phyloP scores from a whole-genome alignment of 2,113 vertebrate species.

The Equus przewalskii region DNA sequence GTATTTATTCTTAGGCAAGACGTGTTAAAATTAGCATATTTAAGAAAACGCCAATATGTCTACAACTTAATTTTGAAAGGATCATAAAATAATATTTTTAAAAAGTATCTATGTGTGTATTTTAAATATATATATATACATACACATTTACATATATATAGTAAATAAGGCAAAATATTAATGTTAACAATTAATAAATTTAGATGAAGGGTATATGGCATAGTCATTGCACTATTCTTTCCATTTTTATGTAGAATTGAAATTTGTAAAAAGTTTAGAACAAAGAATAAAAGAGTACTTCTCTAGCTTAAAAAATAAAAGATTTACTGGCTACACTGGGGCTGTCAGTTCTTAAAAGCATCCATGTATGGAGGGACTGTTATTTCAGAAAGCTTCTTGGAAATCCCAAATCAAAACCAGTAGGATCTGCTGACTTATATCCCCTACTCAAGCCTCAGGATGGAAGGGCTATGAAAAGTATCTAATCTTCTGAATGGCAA shows the following conservation, averaged over 20 bases:
- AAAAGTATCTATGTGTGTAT: neutral
- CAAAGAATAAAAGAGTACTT: neutral
- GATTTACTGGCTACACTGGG: neutral
- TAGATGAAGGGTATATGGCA: neutral
- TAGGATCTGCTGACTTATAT: neutral
- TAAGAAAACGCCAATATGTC: neutral
- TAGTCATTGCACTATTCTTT: neutral
- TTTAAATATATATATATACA: neutral
- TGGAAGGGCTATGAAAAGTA: neutral
- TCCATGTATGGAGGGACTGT: neutral
- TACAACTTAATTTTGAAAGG: neutral
- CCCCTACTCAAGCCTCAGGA: neutral
- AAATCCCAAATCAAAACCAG: conserved; percentile 16
- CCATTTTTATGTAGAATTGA: neutral
- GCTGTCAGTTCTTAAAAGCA: neutral
- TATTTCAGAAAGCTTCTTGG: conserved; percentile 5
- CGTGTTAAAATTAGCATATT: neutral
- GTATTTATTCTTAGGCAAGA: neutral
- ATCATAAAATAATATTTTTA: conserved; percentile 25
- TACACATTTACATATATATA: neutral
- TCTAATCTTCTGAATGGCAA: neutral
- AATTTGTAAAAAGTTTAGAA: conserved; percentile 11
- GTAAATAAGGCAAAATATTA: conserved; percentile 14
- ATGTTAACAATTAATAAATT: neutral
- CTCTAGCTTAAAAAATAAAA: neutral